Conservation (phyloP, 2,113 vertebrate genomes). For the Albula goreensis region DNA sequence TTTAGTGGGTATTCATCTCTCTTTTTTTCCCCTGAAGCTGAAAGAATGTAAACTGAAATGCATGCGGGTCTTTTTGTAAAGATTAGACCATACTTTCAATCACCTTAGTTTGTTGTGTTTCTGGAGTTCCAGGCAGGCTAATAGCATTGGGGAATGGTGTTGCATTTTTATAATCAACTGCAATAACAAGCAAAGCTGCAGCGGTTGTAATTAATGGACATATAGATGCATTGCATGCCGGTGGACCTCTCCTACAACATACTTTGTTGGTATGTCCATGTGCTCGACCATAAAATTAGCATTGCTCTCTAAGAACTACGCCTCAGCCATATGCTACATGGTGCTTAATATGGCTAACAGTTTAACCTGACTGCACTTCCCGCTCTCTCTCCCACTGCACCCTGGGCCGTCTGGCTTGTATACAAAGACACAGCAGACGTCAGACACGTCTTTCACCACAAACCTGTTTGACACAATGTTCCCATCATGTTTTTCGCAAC, state of each 20-base stretch:
- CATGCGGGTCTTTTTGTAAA: neutral
- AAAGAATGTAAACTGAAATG: constrained; percentile 25
- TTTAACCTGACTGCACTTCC: neutral
- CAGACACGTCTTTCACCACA: neutral
- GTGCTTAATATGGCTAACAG: neutral
- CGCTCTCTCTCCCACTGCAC: neutral
- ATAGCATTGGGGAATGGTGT: neutral
- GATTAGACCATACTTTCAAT: neutral
- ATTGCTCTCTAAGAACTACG: neutral
- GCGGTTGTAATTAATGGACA: neutral
- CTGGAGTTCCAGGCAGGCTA: neutral
- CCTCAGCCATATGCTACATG: neutral
- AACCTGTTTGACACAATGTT: neutral
- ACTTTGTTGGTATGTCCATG: too few relatives aligned
- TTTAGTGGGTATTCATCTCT: constrained; percentile 24
- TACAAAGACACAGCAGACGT: neutral
- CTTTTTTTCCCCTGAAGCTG: neutral
- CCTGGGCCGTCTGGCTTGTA: neutral
- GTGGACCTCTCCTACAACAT: neutral
- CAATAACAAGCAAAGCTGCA: neutral
- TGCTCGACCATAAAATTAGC: neutral
- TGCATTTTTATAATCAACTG: neutral
- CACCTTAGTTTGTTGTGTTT: neutral
- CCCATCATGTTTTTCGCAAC: neutral
- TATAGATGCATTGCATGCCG: neutral